phyloP scores from a whole-genome alignment of 2,113 vertebrate genomes.

The Pholis gunnellus region DNA sequence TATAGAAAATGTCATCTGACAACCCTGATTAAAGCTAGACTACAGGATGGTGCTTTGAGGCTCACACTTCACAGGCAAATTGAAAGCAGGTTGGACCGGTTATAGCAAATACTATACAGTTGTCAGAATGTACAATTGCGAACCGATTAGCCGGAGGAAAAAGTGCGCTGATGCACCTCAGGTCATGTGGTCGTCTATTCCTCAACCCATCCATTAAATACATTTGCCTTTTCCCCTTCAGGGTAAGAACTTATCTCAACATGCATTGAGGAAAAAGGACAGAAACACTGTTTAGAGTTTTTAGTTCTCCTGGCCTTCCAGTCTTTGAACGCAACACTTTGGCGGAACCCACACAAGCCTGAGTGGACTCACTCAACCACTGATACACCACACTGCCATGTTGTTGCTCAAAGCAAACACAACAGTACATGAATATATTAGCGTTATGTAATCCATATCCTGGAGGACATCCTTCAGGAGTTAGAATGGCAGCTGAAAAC shows the following conservation, averaged over 20 bases:
- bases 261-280: neutral
- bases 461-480: constrained; percentile 42
- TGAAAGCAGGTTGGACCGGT: constrained; percentile 17
- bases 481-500: constrained; percentile 12
- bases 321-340: constrained; percentile 8
- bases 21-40: constrained; percentile 49
- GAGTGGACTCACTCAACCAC: neutral
- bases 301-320: constrained; percentile 2
- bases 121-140: neutral
- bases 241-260: neutral
- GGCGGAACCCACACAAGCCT: neutral
- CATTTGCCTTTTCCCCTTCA: neutral
- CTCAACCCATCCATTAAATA: neutral
- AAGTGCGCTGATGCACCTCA: neutral
- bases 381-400: neutral
- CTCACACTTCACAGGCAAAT: constrained; percentile 24
- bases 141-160: neutral
- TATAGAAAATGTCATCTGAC: constrained; percentile 69
- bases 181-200: neutral
- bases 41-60: constrained; percentile 27
- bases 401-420: constrained; percentile 12
- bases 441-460: constrained; percentile 45
- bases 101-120: constrained; percentile 3
- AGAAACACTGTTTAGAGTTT: neutral
- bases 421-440: constrained; percentile 31